phyloP scores from a whole-genome alignment of 2,888 invertebrate genomes.

The Clitarchus hookeri region DNA sequence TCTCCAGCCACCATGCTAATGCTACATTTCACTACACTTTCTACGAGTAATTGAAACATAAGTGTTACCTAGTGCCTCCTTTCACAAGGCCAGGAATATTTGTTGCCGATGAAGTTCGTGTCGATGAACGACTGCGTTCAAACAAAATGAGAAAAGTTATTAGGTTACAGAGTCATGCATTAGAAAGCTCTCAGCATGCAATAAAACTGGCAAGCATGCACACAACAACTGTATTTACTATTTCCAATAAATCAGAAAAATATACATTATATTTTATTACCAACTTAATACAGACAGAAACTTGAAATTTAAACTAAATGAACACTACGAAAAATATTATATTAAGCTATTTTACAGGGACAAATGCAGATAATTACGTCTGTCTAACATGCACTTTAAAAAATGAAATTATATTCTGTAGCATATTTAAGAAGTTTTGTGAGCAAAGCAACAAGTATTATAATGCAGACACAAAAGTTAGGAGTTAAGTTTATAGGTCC shows the following conservation, averaged over 20 bases:
- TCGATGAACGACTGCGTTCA: constrained; percentile 17
- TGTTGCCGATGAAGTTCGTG: constrained; percentile 21
- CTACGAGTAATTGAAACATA: neutral
- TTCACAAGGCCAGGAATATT: constrained; percentile 18
- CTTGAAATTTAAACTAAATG: constrained; percentile 28
- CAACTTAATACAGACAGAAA: too few relatives aligned
- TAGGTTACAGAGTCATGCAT: neutral
- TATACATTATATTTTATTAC: too few relatives aligned
- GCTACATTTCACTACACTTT: neutral
- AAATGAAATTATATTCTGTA: too few relatives aligned
- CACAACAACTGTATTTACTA: constrained; percentile 31
- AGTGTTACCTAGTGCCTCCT: neutral
- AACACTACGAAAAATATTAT: neutral
- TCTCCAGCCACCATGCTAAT: neutral
- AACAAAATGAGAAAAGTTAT: neutral
- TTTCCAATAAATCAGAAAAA: too few relatives aligned
- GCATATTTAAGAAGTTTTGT: too few relatives aligned
- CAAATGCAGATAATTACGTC: too few relatives aligned
- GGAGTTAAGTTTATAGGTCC: too few relatives aligned
- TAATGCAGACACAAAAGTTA: too few relatives aligned
- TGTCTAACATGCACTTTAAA: too few relatives aligned
- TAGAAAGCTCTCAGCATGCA: constrained; percentile 2
- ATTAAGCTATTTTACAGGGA: too few relatives aligned
- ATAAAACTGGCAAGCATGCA: neutral
- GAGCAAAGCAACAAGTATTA: too few relatives aligned